Evolutionary conservation across 2,797 vertebrate genomes (phyloP), one percentile per base, ranked within the genome.

Genomic region (Hozukius guyotensis): DNA sequence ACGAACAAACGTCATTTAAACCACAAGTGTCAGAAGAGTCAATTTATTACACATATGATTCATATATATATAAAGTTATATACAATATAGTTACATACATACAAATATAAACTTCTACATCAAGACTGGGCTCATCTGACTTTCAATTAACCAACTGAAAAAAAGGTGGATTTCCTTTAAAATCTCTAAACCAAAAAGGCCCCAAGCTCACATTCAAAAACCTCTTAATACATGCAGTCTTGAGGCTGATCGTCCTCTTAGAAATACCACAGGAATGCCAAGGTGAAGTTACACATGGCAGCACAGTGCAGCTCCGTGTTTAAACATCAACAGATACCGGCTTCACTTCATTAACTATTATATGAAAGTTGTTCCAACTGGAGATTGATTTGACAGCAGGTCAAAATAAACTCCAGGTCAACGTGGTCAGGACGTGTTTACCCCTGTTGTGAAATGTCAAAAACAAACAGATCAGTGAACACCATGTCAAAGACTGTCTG

Each of bases 31-130:
- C 71, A 82, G 73, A 92, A 86, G 56, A 79, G 65, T 86, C 38
- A 24, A 75, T 95, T 92, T 92, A 93, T 91, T 92, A 90, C 13
- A 84, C 32, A 89, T 72, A 52, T 61, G 24, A 72, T 78, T 87
- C 36, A 73, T 38, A 59, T 56, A 74, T 75, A 81, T 88, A 83
- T 76, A 88, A 86, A 90, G 71, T 67, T 88, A 88, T 89, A 61
- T 89, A 93, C 90, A 91, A 55, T 79, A 82, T 83, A 84, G 65
- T 82, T 86, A 89, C 74, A 90, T 82, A 88, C 64, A 69, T 90
- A 90, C 69, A 91, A 89, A 87, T 82, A 90, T 71, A 86, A 86
- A 89, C 12, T 31, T 88, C 56, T 76, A 71, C 57, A 78, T 11
- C 13, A 61, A 38, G 32, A 55, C 68, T 72, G 65, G 65, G 32